These are phyloP conservation scores for Drosophila novamexicana DNA, from an alignment of 1,140 invertebrate genomes.

Conservation along the genomic window DNA sequence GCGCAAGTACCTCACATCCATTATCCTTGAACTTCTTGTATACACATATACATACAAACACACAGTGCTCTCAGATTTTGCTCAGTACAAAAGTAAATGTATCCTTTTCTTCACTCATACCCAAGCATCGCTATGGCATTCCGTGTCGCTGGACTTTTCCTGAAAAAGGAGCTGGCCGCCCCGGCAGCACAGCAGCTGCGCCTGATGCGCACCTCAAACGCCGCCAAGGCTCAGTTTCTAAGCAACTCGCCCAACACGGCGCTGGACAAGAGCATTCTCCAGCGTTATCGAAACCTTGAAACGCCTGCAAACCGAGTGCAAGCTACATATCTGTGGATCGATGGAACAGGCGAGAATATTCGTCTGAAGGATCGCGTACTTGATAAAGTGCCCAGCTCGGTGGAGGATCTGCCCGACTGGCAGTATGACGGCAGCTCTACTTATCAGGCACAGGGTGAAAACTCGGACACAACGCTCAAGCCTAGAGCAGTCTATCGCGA, in stretches of 20 bases:
- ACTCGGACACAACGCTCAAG: conserved; percentile 93
- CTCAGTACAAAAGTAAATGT: conserved; percentile 37
- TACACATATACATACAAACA: conserved; percentile 10
- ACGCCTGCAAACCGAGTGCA: conserved; percentile 90
- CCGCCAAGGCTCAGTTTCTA: conserved; percentile 75
- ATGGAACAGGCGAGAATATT: conserved; percentile 94
- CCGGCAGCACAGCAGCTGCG: conserved; percentile 59
- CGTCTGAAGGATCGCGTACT: conserved; percentile 94
- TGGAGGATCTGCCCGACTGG: conserved; percentile 93
- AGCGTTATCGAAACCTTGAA: conserved; percentile 89
- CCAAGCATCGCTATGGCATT: conserved; percentile 70
- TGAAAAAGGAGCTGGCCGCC: conserved; percentile 70
- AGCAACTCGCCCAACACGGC: conserved; percentile 89
- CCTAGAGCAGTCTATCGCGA: conserved; percentile 94
- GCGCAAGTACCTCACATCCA: conserved; percentile 1
- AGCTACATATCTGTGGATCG: conserved; percentile 97
- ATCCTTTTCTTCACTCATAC: conserved; percentile 57
- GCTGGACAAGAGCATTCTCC: conserved; percentile 89
- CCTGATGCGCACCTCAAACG: conserved; percentile 42
- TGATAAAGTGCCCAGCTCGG: conserved; percentile 89
- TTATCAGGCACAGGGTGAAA: conserved; percentile 90
- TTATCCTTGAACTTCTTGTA: conserved; percentile 36
- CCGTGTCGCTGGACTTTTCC: conserved; percentile 79
- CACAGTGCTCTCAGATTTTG: background rate
- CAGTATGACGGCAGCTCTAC: conserved; percentile 96